phyloP scores from a whole-genome alignment of 2,113 vertebrate genomes.

The Ammodytes dubius region DNA sequence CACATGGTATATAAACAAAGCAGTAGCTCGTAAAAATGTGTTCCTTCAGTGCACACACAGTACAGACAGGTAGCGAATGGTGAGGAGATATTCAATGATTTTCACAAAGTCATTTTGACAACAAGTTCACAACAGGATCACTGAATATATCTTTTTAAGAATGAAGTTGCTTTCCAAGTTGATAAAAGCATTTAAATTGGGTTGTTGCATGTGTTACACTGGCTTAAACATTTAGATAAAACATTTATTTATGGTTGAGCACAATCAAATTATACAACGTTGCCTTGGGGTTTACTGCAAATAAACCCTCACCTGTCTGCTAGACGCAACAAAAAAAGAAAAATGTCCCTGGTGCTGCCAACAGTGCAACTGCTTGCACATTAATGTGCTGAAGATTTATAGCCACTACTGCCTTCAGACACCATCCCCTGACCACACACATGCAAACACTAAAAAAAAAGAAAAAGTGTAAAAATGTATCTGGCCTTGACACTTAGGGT shows the following conservation, averaged over 20 bases:
- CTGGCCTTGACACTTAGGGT: conserved; percentile 54
- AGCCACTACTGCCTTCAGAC: conserved; percentile 20
- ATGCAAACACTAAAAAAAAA: conserved; percentile 45
- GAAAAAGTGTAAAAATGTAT: conserved; percentile 15
- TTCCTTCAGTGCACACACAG: too few species aligned
- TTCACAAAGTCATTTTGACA: too few species aligned
- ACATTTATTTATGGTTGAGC: neutral
- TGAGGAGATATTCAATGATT: too few species aligned
- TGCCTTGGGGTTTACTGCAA: neutral
- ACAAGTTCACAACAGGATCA: too few species aligned
- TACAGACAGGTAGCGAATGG: too few species aligned
- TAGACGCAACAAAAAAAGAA: neutral
- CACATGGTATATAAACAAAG: too few species aligned
- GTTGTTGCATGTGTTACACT: neutral
- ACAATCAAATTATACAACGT: neutral
- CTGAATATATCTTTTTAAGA: too few species aligned
- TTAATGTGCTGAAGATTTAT: conserved; percentile 54
- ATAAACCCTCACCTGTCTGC: conserved; percentile 1
- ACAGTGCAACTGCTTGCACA: neutral
- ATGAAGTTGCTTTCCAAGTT: neutral
- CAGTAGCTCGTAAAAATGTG: too few species aligned
- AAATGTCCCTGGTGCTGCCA: neutral
- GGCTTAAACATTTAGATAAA: neutral
- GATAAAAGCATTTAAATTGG: too few species aligned
- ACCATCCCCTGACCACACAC: conserved; percentile 60